Conservation (phyloP, 2,113 vertebrate genomes). For the Theristicus caerulescens region DNA sequence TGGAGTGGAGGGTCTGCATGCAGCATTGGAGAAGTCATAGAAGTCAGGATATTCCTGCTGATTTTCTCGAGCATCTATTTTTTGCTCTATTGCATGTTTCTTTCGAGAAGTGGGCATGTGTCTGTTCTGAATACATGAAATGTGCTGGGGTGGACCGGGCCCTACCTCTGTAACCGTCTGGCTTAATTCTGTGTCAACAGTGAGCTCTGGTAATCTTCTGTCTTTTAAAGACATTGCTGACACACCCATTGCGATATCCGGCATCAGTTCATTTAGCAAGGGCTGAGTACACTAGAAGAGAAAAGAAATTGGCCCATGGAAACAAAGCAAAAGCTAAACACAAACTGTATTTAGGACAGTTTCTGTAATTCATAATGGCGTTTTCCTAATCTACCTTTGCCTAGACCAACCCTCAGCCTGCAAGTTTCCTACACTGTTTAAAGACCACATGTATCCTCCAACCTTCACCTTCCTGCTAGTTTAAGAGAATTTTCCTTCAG, state of each 20-base stretch:
- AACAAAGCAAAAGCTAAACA: not conserved
- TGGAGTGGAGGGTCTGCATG: conserved; percentile 84
- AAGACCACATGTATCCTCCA: not conserved
- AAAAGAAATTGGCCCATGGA: not conserved
- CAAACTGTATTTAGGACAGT: not conserved
- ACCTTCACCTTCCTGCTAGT: not conserved
- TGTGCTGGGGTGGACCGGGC: conserved; percentile 77
- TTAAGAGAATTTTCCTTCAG: not conserved
- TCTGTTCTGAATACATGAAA: conserved; percentile 77
- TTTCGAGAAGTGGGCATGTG: conserved; percentile 86
- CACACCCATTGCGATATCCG: conserved; percentile 96
- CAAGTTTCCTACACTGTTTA: not conserved
- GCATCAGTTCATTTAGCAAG: conserved; percentile 94
- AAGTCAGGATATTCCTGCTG: conserved; percentile 92
- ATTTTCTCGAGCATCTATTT: conserved; percentile 79
- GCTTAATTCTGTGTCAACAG: conserved; percentile 84
- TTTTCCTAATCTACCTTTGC: not conserved
- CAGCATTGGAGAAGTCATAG: conserved; percentile 87
- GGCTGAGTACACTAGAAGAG: conserved; percentile 86
- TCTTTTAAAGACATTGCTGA: conserved; percentile 94
- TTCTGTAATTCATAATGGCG: not conserved
- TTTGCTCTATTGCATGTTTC: conserved; percentile 89
- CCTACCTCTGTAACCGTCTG: conserved; percentile 73
- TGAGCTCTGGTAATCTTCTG: conserved; percentile 87
- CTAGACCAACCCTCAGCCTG: not conserved